Base-by-base conservation (phyloP, 2,113 vertebrate genomes). In the Megaceryle torquata region DNA sequence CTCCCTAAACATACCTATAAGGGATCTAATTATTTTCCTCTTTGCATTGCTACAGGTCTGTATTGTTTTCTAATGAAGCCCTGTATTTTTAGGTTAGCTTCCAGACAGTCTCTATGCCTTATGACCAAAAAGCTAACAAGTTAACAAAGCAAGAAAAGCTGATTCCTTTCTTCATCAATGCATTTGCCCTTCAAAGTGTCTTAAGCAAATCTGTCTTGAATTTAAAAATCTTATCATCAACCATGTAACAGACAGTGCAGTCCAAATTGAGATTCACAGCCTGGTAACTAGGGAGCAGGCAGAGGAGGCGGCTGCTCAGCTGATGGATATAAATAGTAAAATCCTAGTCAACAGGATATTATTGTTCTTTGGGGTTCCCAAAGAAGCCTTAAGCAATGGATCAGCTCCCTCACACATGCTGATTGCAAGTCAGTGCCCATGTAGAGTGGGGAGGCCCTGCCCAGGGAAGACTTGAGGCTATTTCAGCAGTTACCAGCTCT, bases 331-430 rank as follows among this genome's bases (percentile, higher is more conserved):
- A 96, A 95, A 96, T 92, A 97, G 96, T 15, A 92, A 95, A 95
- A 95, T 82, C 95, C 91, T 25, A 91, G 95, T 94, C 94, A 95
- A 91, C 82, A 86, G 91, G 89, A 92, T 95, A 97, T 97, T 93
- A 82, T 89, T 95, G 94, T 95, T 89, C 95, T 95, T 91, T 76
- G 93, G 91, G 94, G 89, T 94, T 95, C 91, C 93, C 89, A 95
- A 95, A 95, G 92, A 95, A 93, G 91, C 70, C 89, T 91, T 92
- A 79, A 87, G 96, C 22, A 9, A 92, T 85, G 70, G 93, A 95
- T 96, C 93, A 89, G 81, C 93, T 92, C 94, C 95, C 56, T 91
- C 53, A 0, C 86, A 82, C 72, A 81, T 3, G 60, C 65, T 71
- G 86, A 92, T 56, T 0, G 1, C 77, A 59, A 85, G 75, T 21